Percentiles rank a stretch among this genome's conserved stretches.
These are phyloP conservation scores for Anser cygnoides DNA, from an alignment of 2,113 vertebrate genomes.

Conservation along the genomic window DNA sequence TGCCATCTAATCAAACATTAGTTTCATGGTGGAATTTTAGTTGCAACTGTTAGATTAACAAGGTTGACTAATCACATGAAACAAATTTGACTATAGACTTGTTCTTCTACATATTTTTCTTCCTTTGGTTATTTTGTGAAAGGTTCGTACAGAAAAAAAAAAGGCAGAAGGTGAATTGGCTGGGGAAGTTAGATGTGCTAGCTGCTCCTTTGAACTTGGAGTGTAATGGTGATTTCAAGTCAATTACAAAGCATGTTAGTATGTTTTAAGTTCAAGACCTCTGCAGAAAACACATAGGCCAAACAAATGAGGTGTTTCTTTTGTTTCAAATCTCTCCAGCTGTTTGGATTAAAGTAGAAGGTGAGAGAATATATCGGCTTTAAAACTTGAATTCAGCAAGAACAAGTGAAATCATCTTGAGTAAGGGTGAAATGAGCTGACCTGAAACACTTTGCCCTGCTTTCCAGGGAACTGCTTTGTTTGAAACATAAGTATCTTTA, in stretches of 20 bases:
- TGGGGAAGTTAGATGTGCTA: not conserved
- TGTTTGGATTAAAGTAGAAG: not conserved
- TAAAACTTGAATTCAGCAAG: not conserved
- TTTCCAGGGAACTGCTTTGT: not conserved
- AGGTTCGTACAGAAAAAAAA: not conserved
- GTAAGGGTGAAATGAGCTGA: not conserved
- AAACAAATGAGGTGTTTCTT: not conserved
- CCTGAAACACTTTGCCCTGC: not conserved
- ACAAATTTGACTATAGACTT: not conserved
- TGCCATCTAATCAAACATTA: not conserved
- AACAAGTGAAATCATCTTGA: not conserved
- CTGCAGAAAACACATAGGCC: not conserved
- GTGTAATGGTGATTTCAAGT: not conserved
- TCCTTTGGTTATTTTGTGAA: not conserved
- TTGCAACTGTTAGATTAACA: not conserved
- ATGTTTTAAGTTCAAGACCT: not conserved
- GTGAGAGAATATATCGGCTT: not conserved
- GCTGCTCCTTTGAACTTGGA: rapidly evolving
- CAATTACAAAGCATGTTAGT: not conserved
- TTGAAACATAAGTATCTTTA: not conserved
- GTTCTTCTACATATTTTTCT: not conserved
- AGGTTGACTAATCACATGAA: not conserved
- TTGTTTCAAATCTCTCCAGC: not conserved
- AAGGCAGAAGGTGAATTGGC: not conserved
- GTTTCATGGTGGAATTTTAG: not conserved